phyloP scores from a whole-genome alignment of 2,113 vertebrate species.

The Sardina pilchardus region DNA sequence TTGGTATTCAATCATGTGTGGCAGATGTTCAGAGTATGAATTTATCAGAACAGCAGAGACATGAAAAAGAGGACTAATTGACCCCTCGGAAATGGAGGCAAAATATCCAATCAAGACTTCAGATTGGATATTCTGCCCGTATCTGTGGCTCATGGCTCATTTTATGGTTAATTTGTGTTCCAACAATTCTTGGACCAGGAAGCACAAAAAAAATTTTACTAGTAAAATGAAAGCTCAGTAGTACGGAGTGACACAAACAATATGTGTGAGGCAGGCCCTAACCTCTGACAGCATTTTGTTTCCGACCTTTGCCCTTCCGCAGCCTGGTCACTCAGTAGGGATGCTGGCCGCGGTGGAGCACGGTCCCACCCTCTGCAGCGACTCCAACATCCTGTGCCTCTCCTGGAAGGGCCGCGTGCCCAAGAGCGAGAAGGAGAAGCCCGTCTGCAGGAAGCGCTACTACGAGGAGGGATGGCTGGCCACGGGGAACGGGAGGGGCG shows the following conservation, averaged over 20 bases:
- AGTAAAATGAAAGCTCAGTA: neutral
- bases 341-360: conserved; percentile 99
- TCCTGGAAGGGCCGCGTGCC: conserved; percentile 98
- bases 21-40: neutral
- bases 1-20: neutral
- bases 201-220: neutral
- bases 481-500: conserved; percentile 93
- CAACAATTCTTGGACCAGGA: neutral
- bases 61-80: neutral
- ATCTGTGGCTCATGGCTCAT: neutral
- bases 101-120: neutral
- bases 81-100: neutral
- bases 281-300: neutral
- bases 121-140: neutral
- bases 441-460: conserved; percentile 92
- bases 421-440: conserved; percentile 98
- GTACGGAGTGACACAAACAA: neutral
- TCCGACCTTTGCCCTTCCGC: neutral
- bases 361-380: conserved; percentile 97
- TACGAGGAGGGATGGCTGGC: conserved; percentile 98
- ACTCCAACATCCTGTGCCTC: conserved; percentile 99
- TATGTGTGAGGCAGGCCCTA: neutral
- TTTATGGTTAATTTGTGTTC: neutral
- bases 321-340: conserved; percentile 81
- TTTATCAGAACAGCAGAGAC: neutral